phyloP scores from a whole-genome alignment of 1,140 invertebrate genomes.

The Drosophila nigrodunni region DNA sequence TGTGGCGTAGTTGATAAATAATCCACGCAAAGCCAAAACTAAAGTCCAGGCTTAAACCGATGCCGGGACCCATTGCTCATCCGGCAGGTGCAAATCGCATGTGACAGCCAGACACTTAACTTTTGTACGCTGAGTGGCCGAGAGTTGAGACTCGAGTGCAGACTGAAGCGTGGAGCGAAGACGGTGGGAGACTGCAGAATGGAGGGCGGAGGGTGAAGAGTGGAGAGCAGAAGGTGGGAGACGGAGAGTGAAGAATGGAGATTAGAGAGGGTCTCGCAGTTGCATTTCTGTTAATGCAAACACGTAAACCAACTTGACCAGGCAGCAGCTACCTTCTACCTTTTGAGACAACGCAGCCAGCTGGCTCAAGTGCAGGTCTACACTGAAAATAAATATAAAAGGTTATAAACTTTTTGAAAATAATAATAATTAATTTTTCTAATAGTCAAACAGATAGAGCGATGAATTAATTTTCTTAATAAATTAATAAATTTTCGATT shows the following conservation, averaged over 20 bases:
- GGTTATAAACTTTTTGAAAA: too few species aligned
- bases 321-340: conserved; percentile 25
- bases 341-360: conserved; percentile 19
- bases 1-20: conserved; percentile 79
- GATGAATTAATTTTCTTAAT: too few species aligned
- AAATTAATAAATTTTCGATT: too few species aligned
- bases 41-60: conserved; percentile 6
- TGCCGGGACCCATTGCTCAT: conserved; percentile 67
- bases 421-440: too few species aligned
- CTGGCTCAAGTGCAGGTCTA: conserved; percentile 22
- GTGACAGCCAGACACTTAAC: conserved; percentile 82
- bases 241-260: conserved; percentile 36
- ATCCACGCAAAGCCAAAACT: conserved; percentile 69
- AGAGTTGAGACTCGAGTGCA: conserved; percentile 40
- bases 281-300: conserved; percentile 63
- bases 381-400: background rate
- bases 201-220: conserved; percentile 46
- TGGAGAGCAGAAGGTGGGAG: conserved; percentile 19
- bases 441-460: too few species aligned
- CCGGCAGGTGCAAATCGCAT: conserved; percentile 83
- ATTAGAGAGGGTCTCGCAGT: conserved; percentile 30
- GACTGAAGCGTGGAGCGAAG: conserved; percentile 35
- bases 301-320: conserved; percentile 73
- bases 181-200: conserved; percentile 42
- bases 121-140: conserved; percentile 68